Evolutionary conservation across 2,888 invertebrate genomes (phyloP).

Genomic region (Erebia epiphron): DNA sequence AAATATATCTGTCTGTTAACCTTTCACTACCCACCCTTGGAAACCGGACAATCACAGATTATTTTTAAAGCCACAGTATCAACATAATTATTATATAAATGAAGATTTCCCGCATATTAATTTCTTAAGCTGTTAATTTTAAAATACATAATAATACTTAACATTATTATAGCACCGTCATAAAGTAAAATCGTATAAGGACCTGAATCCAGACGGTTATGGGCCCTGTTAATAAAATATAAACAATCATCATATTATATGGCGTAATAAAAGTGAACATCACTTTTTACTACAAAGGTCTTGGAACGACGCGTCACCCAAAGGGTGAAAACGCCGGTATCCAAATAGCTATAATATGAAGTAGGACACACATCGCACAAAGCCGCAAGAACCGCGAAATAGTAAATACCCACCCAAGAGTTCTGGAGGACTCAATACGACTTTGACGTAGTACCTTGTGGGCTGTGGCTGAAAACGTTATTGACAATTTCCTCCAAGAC

Average conservation of each 20-base stretch:
- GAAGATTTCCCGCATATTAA: constrained; percentile 3
- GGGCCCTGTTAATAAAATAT: constrained; percentile 20
- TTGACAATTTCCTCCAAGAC: too few relatives aligned
- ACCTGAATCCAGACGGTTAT: constrained; percentile 15
- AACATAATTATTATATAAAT: background rate
- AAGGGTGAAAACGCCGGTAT: constrained; percentile 18
- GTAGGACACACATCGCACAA: background rate
- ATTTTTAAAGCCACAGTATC: background rate
- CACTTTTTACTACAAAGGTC: constrained; percentile 29
- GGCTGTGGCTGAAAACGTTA: too few relatives aligned
- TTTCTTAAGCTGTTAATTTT: constrained; percentile 10
- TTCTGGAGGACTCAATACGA: too few relatives aligned
- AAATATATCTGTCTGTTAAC: too few relatives aligned
- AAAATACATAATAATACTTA: constrained; percentile 6
- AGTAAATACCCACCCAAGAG: too few relatives aligned
- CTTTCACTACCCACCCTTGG: too few relatives aligned
- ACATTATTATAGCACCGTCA: constrained; percentile 10
- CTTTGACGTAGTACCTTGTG: too few relatives aligned
- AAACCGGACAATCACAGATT: too few relatives aligned
- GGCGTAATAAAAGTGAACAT: constrained; percentile 30
- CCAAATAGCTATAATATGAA: constrained; percentile 48
- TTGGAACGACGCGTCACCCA: constrained; percentile 46
- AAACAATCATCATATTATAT: constrained; percentile 25
- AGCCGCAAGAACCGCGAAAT: background rate
- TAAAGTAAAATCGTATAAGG: constrained; percentile 21